These are phyloP conservation scores for Microplitis mediator DNA, from an alignment of 1,140 invertebrate genomes.

Conservation along the genomic window DNA sequence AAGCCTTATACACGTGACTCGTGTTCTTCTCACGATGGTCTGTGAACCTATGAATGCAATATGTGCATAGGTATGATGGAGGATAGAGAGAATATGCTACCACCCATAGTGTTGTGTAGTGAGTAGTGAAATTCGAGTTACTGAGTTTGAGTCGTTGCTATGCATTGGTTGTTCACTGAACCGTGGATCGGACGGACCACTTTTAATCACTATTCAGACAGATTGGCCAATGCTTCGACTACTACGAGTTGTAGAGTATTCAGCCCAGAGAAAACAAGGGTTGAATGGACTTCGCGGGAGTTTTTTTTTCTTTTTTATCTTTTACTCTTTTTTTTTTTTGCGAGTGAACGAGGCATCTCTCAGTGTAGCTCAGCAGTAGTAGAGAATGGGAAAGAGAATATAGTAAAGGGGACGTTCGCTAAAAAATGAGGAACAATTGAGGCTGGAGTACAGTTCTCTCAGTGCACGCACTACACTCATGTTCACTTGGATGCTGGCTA, in stretches of 20 bases:
- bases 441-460: background rate
- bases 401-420: background rate
- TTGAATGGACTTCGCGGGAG: constrained; percentile 40
- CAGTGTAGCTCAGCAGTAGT: background rate
- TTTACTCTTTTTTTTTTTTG: background rate
- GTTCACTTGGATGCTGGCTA: background rate
- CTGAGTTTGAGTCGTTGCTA: constrained; percentile 23
- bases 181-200: constrained; percentile 31
- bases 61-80: background rate
- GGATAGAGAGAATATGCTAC: constrained; percentile 10
- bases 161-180: constrained; percentile 31
- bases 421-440: constrained; percentile 11
- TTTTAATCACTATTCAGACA: constrained; percentile 49
- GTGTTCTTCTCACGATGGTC: background rate
- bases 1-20: background rate
- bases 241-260: constrained; percentile 7
- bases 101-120: too few species aligned
- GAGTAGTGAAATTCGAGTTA: constrained; percentile 8
- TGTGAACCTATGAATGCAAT: background rate
- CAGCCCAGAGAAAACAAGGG: constrained; percentile 38
- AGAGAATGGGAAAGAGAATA: background rate
- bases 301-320: background rate
- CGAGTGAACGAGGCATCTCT: background rate
- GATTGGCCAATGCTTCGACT: constrained; percentile 36
- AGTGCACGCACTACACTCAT: background rate